A percentile compares a stretch with the other conserved stretches of the same genome.
Conservation (phyloP, 2,113 vertebrate genomes). For the Ahaetulla prasina region DNA sequence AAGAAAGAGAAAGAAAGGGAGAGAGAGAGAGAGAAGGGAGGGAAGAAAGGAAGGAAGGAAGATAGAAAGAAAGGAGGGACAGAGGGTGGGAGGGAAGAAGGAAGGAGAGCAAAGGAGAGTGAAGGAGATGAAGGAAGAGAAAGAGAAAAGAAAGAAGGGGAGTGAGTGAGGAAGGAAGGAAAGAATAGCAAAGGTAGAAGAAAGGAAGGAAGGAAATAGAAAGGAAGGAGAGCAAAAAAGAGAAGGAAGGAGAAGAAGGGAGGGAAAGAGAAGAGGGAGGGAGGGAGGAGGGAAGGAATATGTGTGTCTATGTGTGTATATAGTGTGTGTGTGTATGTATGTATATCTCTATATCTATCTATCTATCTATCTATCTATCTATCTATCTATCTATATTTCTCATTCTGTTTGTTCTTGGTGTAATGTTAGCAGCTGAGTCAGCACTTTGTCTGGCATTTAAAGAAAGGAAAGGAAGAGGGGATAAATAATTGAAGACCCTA, state of each 20-base stretch:
- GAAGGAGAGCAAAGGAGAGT: background rate
- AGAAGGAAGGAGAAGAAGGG: too few species aligned
- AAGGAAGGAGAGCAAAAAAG: too few species aligned
- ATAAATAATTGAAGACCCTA: conserved; percentile 34
- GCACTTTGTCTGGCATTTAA: background rate
- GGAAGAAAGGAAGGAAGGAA: background rate
- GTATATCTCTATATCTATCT: accelerated
- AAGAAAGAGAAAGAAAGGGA: background rate
- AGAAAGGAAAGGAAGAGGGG: background rate
- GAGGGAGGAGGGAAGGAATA: accelerated
- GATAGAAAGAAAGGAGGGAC: background rate
- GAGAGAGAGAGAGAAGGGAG: background rate
- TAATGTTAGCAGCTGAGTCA: background rate
- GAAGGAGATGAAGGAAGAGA: too few species aligned
- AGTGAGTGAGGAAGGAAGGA: too few species aligned
- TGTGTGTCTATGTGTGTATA: too few species aligned
- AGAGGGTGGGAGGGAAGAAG: background rate
- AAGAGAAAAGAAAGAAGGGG: too few species aligned
- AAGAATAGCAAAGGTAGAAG: too few species aligned
- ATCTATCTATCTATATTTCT: background rate
- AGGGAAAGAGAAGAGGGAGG: too few species aligned
- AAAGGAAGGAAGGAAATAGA: too few species aligned
- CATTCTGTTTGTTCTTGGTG: background rate
- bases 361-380: too few species aligned
- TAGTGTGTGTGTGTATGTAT: too few species aligned